Evolutionary conservation across 2,888 invertebrate species (phyloP), one percentile per base, ranked within the genome.

Genomic region (Chymomyza fuscimana): DNA sequence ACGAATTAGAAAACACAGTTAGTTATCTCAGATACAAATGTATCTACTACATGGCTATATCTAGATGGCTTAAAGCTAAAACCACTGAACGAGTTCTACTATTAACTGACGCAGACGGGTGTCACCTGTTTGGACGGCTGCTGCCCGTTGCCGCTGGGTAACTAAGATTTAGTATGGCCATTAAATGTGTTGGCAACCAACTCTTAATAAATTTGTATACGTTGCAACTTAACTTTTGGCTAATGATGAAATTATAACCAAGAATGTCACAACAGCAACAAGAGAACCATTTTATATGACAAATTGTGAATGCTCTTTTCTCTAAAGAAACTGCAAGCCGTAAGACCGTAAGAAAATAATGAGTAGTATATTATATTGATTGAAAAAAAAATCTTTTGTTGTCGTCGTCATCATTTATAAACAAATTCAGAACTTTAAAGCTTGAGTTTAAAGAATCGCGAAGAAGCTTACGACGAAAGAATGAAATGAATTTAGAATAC

Each of bases 201-300:
- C 74, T 70, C 73, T 70, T 69, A 72, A 70, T 70, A 67, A 66
- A 67, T 60, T 52, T 40, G 36, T 62, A 60, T 15, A 56, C 7
- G 54, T 61, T 36, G 56, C 51, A 32, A 58, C 63, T 75, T 63
- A 61, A 63, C 58, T 69, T 46, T 51, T 63, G 66, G 74, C 78
- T 72, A 78, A 79, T 81, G 79, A 83, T 77, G 67, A 76, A 80
- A 77, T 80, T 78, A 73, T 72, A 72, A 68, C 67, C 76, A 74
- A 68, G 65, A 73, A 68, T 69, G 60, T 29, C 63, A 65, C 46
- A 52, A 22, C 32, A 15, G 63, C 15, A 36, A 52, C 64, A 46
- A 65, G 63, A 70, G 40, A 54, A 56, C 64, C 54, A 16, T 46
- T 46, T 10, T 46, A 46, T 12, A 4, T 46, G 40, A 0, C 40